A percentile compares a stretch with the other conserved stretches of the same genome.
Evolutionary conservation across 1,140 invertebrate genomes (phyloP).

Genomic region (Macrosteles quadrilineatus): DNA sequence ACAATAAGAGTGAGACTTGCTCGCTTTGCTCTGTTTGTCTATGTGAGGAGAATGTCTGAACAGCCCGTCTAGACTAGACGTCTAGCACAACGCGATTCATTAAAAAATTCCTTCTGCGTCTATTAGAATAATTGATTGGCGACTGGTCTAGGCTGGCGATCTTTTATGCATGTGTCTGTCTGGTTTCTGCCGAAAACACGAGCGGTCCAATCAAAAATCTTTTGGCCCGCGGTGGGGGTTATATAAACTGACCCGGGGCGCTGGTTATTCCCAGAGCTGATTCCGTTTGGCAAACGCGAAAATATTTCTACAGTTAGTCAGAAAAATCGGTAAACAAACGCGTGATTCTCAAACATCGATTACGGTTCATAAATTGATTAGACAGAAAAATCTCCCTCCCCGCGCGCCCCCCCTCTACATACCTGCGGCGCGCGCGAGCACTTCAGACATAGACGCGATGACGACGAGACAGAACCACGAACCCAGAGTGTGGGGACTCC

Average conservation of each 20-base stretch:
- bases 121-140: constrained; percentile 26
- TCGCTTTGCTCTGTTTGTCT: no score
- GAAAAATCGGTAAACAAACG: no score
- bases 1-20: no score
- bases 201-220: not conserved
- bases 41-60: no score
- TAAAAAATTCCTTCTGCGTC: constrained; percentile 22
- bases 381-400: constrained; percentile 10
- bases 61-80: no score
- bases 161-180: constrained; percentile 14
- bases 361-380: constrained; percentile 6
- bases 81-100: not conserved
- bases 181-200: not conserved
- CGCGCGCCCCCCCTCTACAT: not conserved
- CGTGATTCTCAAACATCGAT: no score
- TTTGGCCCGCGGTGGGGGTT: not conserved
- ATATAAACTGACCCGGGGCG: not conserved
- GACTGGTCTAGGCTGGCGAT: not conserved
- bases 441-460: not conserved
- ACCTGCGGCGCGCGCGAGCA: no score
- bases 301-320: no score
- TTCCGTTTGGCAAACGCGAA: no score
- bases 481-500: not conserved
- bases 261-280: not conserved
- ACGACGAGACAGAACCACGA: not conserved